Percentiles rank a stretch among this genome's conserved stretches.
Evolutionary conservation across 2,888 invertebrate species (phyloP).

Genomic region (Leucania comma): DNA sequence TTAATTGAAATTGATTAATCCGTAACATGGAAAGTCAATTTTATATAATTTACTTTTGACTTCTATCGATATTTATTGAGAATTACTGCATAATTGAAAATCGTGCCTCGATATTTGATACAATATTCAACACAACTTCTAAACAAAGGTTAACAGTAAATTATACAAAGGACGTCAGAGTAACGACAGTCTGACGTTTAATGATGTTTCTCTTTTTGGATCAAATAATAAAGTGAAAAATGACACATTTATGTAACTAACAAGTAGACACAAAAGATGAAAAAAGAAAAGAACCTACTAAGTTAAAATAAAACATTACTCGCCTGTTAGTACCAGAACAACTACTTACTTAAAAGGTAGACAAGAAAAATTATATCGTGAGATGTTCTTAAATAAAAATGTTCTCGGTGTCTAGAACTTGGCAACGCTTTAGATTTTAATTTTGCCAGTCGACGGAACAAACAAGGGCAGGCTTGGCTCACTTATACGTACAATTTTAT

Average conservation of each 20-base stretch:
- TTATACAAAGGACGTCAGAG: neutral
- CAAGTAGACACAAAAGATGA: slow-evolving; percentile 8
- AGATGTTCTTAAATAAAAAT: slow-evolving; percentile 32
- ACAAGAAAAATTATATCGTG: slow-evolving; percentile 18
- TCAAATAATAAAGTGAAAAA: neutral
- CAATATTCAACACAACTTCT: slow-evolving; percentile 2
- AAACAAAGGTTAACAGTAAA: neutral
- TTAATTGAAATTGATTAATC: slow-evolving; percentile 54
- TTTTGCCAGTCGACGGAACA: slow-evolving; percentile 47
- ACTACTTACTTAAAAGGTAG: slow-evolving; percentile 6
- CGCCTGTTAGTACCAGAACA: neutral
- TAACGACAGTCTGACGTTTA: neutral
- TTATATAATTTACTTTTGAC: slow-evolving; percentile 13
- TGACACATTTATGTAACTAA: neutral
- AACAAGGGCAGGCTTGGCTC: slow-evolving; percentile 31
- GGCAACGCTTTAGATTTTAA: slow-evolving; percentile 42
- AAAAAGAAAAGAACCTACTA: neutral
- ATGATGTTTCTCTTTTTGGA: too few species aligned
- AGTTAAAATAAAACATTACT: slow-evolving; percentile 1
- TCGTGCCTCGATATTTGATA: slow-evolving; percentile 1
- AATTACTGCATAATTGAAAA: slow-evolving; percentile 34
- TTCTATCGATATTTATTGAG: slow-evolving; percentile 3
- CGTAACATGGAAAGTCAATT: slow-evolving; percentile 32
- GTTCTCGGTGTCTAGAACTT: slow-evolving; percentile 34
- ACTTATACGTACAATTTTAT: slow-evolving; percentile 13